Base-by-base conservation (phyloP, 1,140 invertebrate species). In the Drosophila leontia region DNA sequence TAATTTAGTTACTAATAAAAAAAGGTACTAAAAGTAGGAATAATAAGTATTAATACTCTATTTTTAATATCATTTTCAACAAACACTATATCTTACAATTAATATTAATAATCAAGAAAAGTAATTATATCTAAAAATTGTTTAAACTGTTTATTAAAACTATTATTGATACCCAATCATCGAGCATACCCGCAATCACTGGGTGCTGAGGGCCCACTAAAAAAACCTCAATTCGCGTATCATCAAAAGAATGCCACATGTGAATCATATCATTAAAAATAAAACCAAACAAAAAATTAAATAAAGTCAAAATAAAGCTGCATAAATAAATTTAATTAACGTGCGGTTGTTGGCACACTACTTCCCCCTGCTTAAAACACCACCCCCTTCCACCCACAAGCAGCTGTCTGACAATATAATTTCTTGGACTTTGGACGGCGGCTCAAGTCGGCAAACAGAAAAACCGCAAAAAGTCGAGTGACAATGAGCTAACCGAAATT, bases 281-380 rank as follows among this genome's bases (percentile, higher is more conserved):
- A 86, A 79, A 85, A 68, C 44, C 19, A 59, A 69, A 75, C 51
- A 75, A 75, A 65, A 58, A 67, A 53, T 63, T 64, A 84, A 87
- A 74, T 76, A 83, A 56, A 72, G 47, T 68, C 75, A 19, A 70
- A 78, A 82, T 59, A 67, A 80, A 87, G 76, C 68, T 80, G 83
- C 80, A 87, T 87, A 87, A 88, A 87, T 88, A 84, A 87, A 87
- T 82, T 87, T 88, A 87, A 87, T 87, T 87, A 88, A 88, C 84
- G 80, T 84, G 85, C 77, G 80, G 76, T 82, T 60, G 74, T 48
- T 47, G 34, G 42, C 58, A 13, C 37, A 37, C 15, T 32, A 19
- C n/a, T n/a, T 57, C 41, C 41, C 56, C 23, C 44, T 17, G 39
- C 51, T 23, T 55, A 55, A 55, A 37, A 23, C 56, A 8, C 47